Evolutionary conservation across 2,113 vertebrate species (phyloP).

Genomic region (Suricata suricatta): DNA sequence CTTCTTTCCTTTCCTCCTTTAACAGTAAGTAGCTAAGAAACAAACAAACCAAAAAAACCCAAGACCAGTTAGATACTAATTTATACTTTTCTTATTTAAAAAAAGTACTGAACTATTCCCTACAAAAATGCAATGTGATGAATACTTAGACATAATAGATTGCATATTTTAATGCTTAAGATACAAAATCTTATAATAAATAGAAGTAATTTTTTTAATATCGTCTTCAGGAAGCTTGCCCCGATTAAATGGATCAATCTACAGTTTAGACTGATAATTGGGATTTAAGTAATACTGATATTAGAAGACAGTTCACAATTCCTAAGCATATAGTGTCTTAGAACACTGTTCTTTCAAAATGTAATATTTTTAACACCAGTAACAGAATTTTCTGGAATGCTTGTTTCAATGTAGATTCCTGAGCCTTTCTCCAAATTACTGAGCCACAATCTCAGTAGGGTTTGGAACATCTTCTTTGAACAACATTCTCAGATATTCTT

Average conservation of each 20-base stretch:
- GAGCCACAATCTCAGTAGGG: not conserved
- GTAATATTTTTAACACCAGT: not conserved
- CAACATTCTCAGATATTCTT: not conserved
- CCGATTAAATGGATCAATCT: not conserved
- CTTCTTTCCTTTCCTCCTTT: not conserved
- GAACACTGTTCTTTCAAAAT: not conserved
- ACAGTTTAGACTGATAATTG: not conserved
- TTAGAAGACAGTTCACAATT: not conserved
- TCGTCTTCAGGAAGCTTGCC: not conserved
- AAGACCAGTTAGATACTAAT: not conserved
- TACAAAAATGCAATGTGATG: conserved; percentile 1
- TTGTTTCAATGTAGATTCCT: not conserved
- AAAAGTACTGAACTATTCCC: not conserved
- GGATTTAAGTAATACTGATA: not conserved
- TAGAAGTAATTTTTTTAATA: not conserved
- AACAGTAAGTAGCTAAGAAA: not conserved
- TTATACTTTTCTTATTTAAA: not conserved
- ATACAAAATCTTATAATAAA: not conserved
- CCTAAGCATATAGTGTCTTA: not conserved
- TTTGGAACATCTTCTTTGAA: not conserved
- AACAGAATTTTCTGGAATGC: not conserved
- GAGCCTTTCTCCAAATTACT: not conserved
- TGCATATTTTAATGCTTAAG: not conserved
- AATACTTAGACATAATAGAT: not conserved
- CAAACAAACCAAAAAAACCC: not conserved